A percentile compares a stretch with the other conserved stretches of the same genome.
These are phyloP conservation scores for Phodopus roborovskii DNA, from an alignment of 2,113 vertebrate genomes.

Conservation along the genomic window DNA sequence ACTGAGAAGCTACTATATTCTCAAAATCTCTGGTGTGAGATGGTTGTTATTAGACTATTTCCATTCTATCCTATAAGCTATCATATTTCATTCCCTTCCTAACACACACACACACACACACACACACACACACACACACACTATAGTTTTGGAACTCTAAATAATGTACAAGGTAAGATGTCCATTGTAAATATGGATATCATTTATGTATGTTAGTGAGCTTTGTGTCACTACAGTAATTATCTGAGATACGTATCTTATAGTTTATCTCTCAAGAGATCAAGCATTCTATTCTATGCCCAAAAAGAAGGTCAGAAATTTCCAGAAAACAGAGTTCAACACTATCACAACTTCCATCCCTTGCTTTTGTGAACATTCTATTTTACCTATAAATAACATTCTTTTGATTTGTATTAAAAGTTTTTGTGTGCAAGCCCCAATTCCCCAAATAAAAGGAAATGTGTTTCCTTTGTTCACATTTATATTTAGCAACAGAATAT, in stretches of 20 bases:
- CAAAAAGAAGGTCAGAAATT: constrained; percentile 18
- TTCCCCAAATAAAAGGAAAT: constrained; percentile 56
- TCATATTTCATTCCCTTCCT: not conserved
- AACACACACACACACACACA: not conserved
- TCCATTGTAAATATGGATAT: not conserved
- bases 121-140: not conserved
- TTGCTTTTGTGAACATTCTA: constrained; percentile 27
- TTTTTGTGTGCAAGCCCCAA: constrained; percentile 22
- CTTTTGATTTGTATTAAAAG: constrained; percentile 42
- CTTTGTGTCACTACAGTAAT: not conserved
- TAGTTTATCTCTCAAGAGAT: not conserved
- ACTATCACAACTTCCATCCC: not conserved
- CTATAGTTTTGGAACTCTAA: not conserved
- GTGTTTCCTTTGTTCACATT: constrained; percentile 59
- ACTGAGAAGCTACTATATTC: not conserved
- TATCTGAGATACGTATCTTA: not conserved
- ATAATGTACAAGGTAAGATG: not conserved
- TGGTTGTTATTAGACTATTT: not conserved
- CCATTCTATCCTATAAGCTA: not conserved
- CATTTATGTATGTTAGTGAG: not conserved
- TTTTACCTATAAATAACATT: constrained; percentile 60
- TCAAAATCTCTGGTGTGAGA: not conserved
- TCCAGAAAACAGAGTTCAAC: not conserved
- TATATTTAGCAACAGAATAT: constrained; percentile 66
- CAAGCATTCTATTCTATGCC: not conserved